Percentiles rank a stretch among this genome's conserved stretches.
These are phyloP conservation scores for Tangara arthus DNA, from an alignment of 2,797 vertebrate genomes.

Conservation along the genomic window DNA sequence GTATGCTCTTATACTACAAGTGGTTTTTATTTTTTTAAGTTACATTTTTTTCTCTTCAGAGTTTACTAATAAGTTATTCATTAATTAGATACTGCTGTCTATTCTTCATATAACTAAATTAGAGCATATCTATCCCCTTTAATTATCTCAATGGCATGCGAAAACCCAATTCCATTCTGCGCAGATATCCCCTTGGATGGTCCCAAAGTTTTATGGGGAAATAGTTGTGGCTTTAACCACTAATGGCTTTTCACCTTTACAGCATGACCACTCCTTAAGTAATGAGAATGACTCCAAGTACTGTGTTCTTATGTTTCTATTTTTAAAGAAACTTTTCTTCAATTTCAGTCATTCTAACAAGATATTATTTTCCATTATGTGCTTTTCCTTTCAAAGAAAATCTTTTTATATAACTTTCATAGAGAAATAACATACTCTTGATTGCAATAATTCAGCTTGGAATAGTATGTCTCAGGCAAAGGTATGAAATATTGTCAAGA, in stretches of 20 bases:
- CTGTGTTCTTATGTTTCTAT: background rate
- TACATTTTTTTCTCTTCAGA: background rate
- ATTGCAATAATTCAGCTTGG: background rate
- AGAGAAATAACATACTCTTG: background rate
- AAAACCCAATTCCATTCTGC: background rate
- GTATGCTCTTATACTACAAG: accelerated
- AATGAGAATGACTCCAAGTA: background rate
- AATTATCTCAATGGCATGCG: background rate
- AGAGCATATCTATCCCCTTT: background rate
- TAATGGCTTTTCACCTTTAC: background rate
- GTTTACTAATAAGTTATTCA: background rate
- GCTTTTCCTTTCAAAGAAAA: background rate
- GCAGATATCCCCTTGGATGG: background rate
- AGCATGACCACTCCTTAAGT: background rate
- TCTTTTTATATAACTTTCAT: background rate
- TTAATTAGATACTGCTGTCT: background rate
- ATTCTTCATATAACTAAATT: background rate
- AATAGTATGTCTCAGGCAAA: background rate
- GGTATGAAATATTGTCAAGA: background rate
- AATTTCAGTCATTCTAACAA: background rate
- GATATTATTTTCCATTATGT: background rate
- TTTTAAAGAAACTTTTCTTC: background rate
- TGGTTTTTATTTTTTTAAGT: background rate
- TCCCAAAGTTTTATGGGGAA: background rate
- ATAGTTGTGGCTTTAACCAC: background rate